Conservation (phyloP, 2,113 vertebrate species). For the Egretta garzetta region DNA sequence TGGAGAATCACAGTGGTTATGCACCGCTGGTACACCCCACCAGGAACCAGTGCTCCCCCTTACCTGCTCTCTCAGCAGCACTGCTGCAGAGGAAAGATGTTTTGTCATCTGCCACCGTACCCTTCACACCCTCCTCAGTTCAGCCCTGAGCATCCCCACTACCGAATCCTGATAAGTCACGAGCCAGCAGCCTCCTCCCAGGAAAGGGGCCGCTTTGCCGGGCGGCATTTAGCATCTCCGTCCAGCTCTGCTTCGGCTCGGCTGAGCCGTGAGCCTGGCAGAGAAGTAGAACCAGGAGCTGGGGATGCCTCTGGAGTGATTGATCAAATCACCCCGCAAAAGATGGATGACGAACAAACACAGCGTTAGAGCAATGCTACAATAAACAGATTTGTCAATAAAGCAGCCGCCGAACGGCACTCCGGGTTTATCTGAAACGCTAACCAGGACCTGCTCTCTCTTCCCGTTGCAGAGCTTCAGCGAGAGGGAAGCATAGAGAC, state of each 20-base stretch:
- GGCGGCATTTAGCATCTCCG: not conserved
- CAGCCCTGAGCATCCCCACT: not conserved
- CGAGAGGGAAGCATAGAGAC: constrained; percentile 99
- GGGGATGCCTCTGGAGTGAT: not conserved
- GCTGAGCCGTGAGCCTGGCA: not conserved
- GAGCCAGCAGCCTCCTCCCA: not conserved
- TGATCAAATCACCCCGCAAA: not conserved
- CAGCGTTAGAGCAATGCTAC: not conserved
- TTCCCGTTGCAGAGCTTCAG: constrained; percentile 89
- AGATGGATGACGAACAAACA: not conserved
- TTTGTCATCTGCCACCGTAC: not conserved
- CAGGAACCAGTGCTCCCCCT: not conserved
- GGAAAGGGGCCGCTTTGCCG: not conserved
- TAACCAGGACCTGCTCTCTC: constrained; percentile 71
- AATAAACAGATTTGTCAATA: not conserved
- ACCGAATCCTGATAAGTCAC: rapidly evolving
- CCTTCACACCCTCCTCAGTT: not conserved
- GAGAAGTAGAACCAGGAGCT: not conserved
- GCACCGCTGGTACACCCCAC: not conserved
- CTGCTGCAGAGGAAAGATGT: not conserved
- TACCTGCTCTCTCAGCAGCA: not conserved
- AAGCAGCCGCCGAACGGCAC: rapidly evolving
- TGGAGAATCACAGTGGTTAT: not conserved
- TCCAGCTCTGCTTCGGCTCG: not conserved
- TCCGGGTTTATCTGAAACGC: not conserved